Evolutionary conservation across 2,888 invertebrate species (phyloP).

Genomic region (Physocephala rufipes): DNA sequence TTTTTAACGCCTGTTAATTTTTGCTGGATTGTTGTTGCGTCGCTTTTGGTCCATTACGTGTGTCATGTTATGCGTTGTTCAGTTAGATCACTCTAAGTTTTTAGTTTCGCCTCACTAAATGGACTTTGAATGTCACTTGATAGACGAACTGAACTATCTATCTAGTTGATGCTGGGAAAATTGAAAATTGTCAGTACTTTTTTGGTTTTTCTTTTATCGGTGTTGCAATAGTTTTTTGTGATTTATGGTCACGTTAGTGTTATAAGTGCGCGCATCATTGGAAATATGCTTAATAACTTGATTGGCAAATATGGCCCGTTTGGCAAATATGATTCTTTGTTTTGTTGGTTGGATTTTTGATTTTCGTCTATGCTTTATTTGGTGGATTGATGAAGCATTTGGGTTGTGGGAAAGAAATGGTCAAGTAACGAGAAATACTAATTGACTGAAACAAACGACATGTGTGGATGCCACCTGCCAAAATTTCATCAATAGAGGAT

Average conservation of each 20-base stretch:
- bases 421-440: conserved; percentile 23
- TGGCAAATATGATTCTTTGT: not conserved
- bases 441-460: conserved; percentile 30
- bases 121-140: not conserved
- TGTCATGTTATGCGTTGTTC: not conserved
- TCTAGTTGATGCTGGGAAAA: conserved; percentile 27
- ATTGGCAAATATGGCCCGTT: conserved; percentile 17
- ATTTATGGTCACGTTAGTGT: conserved; percentile 15
- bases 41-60: conserved; percentile 7
- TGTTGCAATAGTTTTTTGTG: not conserved
- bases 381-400: not conserved
- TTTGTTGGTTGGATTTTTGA: conserved; percentile 30
- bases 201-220: conserved; percentile 5
- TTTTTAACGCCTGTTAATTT: conserved; percentile 30
- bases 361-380: conserved; percentile 29
- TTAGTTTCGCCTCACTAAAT: conserved; percentile 28
- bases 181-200: conserved; percentile 1
- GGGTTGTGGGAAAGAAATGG: conserved; percentile 29
- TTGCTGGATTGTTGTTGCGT: not conserved
- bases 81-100: conserved; percentile 11
- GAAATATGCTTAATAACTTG: conserved; percentile 24
- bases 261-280: not conserved
- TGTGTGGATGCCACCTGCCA: not conserved
- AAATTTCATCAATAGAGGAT: too few species aligned
- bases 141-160: too few species aligned